Evolutionary conservation across 2,113 vertebrate genomes (phyloP).

Genomic region (Origma solitaria): DNA sequence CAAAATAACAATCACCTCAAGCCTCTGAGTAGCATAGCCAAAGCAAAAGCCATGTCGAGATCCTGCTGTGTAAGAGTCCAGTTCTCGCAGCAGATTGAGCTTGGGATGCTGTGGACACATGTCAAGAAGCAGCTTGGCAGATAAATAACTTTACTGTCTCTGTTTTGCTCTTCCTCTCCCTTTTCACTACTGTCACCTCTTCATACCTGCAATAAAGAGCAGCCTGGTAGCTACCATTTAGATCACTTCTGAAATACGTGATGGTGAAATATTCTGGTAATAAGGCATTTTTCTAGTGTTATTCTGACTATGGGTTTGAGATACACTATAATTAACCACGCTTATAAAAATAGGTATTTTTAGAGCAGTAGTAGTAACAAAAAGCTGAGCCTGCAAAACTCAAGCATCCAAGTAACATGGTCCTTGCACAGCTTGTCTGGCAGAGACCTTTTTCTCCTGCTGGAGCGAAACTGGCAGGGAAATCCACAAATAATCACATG

Average conservation of each 20-base stretch:
- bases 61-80: neutral
- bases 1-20: too few species aligned
- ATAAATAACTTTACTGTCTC: neutral
- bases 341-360: neutral
- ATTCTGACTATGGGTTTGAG: neutral
- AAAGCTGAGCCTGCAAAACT: neutral
- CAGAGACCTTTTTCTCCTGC: neutral
- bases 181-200: neutral
- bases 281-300: accelerated
- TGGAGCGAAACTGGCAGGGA: neutral
- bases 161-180: neutral
- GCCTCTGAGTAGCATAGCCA: neutral
- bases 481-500: too few species aligned
- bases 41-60: neutral
- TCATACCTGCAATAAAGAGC: neutral
- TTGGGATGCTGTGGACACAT: neutral
- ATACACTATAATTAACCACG: neutral
- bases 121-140: neutral
- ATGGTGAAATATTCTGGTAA: neutral
- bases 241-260: neutral
- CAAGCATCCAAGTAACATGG: neutral
- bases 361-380: neutral
- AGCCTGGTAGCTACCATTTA: neutral
- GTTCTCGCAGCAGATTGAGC: neutral
- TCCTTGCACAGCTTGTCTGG: neutral